Evolutionary conservation across 2,888 invertebrate species (phyloP).

Genomic region (Sicus ferrugineus): DNA sequence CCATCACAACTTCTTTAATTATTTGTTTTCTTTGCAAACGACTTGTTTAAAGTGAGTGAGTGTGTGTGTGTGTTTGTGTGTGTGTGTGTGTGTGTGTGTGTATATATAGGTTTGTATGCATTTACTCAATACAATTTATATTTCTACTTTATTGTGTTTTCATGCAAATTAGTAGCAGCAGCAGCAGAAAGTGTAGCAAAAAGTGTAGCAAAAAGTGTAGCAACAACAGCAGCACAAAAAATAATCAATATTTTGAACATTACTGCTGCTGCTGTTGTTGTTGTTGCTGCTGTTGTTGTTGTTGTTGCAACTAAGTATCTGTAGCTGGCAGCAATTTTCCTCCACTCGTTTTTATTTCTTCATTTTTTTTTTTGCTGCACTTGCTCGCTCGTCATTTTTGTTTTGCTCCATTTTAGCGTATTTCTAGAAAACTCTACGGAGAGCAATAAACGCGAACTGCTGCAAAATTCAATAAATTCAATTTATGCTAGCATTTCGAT

Average conservation of each 20-base stretch:
- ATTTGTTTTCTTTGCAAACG: neutral
- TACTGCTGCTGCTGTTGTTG: neutral
- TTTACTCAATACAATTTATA: constrained; percentile 54
- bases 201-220: neutral
- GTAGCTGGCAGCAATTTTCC: neutral
- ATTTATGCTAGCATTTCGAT: neutral
- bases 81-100: constrained; percentile 12
- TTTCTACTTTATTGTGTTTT: constrained; percentile 61
- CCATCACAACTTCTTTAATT: neutral
- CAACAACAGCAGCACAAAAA: constrained; percentile 10
- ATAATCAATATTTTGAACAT: neutral
- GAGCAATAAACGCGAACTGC: neutral
- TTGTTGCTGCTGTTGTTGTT: constrained; percentile 20
- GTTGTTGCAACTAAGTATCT: constrained; percentile 3
- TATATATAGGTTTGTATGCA: neutral
- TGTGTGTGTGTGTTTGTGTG: too few relatives aligned
- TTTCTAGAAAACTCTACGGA: neutral
- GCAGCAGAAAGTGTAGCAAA: constrained; percentile 16
- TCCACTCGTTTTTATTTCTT: neutral
- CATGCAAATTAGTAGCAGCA: constrained; percentile 53
- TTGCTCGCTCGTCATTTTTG: too few relatives aligned
- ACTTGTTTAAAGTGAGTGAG: neutral
- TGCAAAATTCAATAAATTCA: neutral
- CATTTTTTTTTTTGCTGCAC: too few relatives aligned
- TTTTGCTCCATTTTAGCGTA: neutral